These are phyloP conservation scores for Platichthys stellatus DNA, from an alignment of 2,113 vertebrate species.

Conservation along the genomic window DNA sequence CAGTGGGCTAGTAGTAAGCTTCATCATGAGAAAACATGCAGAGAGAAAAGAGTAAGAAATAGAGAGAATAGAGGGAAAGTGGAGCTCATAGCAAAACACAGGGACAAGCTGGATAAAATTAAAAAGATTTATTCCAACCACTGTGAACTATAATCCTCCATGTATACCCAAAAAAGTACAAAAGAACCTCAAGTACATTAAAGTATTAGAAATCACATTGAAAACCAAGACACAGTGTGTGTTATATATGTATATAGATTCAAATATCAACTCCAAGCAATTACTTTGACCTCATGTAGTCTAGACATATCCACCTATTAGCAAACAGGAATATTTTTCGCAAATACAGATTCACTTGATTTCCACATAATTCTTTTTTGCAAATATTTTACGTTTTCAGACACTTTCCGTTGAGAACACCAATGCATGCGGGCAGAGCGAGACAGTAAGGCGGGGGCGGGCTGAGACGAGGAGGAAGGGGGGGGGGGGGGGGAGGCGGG, in stretches of 20 bases:
- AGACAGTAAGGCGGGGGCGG: slow-evolving; percentile 73
- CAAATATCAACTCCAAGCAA: slow-evolving; percentile 79
- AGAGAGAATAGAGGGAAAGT: slow-evolving; percentile 47
- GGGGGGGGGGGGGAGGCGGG: too few relatives aligned
- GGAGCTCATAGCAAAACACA: slow-evolving; percentile 74
- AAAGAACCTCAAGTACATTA: slow-evolving; percentile 87
- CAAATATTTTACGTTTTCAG: slow-evolving; percentile 71
- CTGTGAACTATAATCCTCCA: slow-evolving; percentile 77
- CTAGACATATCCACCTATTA: slow-evolving; percentile 79
- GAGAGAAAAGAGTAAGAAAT: slow-evolving; percentile 38
- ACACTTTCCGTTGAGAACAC: slow-evolving; percentile 86
- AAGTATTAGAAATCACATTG: slow-evolving; percentile 91
- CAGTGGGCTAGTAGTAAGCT: slow-evolving; percentile 58
- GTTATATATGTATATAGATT: slow-evolving; percentile 73
- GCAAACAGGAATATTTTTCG: slow-evolving; percentile 74
- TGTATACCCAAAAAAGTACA: slow-evolving; percentile 89
- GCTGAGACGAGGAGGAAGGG: slow-evolving; percentile 34
- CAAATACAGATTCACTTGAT: slow-evolving; percentile 72
- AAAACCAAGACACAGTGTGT: slow-evolving; percentile 81
- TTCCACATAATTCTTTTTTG: slow-evolving; percentile 72
- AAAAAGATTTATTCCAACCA: slow-evolving; percentile 92
- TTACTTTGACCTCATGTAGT: slow-evolving; percentile 77
- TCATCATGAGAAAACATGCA: slow-evolving; percentile 63
- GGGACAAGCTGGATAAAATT: slow-evolving; percentile 78
- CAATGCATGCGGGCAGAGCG: slow-evolving; percentile 91